phyloP scores from a whole-genome alignment of 2,888 invertebrate species.

The Herminia tarsipennalis region DNA sequence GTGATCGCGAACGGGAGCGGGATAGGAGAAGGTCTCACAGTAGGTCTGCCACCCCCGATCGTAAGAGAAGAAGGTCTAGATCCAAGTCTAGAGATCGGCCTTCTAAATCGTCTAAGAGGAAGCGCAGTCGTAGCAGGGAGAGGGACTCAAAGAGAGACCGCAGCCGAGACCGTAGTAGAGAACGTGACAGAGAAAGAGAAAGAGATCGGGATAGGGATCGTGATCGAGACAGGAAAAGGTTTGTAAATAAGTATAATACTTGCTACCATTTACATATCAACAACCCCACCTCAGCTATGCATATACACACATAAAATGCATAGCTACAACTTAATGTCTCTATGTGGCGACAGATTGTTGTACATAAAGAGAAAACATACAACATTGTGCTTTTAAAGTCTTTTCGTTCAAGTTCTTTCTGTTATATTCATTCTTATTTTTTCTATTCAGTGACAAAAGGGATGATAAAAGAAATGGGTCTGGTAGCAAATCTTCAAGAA shows the following conservation, averaged over 20 bases:
- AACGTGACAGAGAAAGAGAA: constrained; percentile 52
- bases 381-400: no score
- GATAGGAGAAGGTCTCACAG: constrained; percentile 86
- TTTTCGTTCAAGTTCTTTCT: no score
- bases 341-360: no score
- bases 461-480: constrained; percentile 88
- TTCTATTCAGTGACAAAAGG: constrained; percentile 78
- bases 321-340: no score
- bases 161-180: constrained; percentile 76
- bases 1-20: constrained; percentile 75
- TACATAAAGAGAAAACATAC: no score
- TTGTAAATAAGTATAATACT: constrained; percentile 4
- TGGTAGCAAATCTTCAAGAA: constrained; percentile 85
- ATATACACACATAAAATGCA: no score
- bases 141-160: constrained; percentile 85
- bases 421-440: background rate
- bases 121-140: constrained; percentile 89
- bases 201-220: no score
- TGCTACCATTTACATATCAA: no score
- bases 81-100: constrained; percentile 86
- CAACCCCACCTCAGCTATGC: no score
- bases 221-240: constrained; percentile 38
- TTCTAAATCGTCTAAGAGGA: constrained; percentile 86
- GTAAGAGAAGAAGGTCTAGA: constrained; percentile 83
- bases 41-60: constrained; percentile 85